A percentile compares a stretch with the other conserved stretches of the same genome.
phyloP scores from a whole-genome alignment of 2,113 vertebrate species.

The Dolichallabes microphthalmus region DNA sequence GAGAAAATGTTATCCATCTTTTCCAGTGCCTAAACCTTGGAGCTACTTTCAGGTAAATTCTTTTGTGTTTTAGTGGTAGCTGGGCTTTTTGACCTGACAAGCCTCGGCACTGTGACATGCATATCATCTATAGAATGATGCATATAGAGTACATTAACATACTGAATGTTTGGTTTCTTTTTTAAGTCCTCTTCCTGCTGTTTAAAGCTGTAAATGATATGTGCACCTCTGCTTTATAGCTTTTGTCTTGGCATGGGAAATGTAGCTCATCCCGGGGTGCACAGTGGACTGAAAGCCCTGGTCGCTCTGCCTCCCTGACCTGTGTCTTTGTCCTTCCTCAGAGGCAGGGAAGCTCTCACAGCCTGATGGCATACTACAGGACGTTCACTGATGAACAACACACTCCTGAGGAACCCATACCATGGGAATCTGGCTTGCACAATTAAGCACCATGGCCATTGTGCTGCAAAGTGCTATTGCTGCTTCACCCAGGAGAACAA shows the following conservation, averaged over 20 bases:
- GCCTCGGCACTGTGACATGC: not conserved
- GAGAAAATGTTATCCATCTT: not conserved
- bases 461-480: constrained; percentile 47
- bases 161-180: not conserved
- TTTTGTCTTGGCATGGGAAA: constrained; percentile 70
- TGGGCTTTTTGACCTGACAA: not conserved
- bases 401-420: constrained; percentile 64
- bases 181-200: constrained; percentile 23
- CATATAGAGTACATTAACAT: not conserved
- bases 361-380: constrained; percentile 54
- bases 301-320: constrained; percentile 59
- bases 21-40: not conserved
- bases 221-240: constrained; percentile 55
- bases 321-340: constrained; percentile 67
- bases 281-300: constrained; percentile 56
- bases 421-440: constrained; percentile 62
- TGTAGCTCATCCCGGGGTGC: constrained; percentile 63
- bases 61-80: not conserved
- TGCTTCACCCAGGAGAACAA: constrained; percentile 24
- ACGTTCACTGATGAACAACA: constrained; percentile 56
- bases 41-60: not conserved
- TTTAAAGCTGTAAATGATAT: constrained; percentile 70
- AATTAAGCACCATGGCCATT: constrained; percentile 53
- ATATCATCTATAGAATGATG: not conserved
- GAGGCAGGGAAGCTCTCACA: constrained; percentile 64